Evolutionary conservation across 2,888 invertebrate species (phyloP), one percentile per base, ranked within the genome.

Genomic region (Clepsis dumicolana): DNA sequence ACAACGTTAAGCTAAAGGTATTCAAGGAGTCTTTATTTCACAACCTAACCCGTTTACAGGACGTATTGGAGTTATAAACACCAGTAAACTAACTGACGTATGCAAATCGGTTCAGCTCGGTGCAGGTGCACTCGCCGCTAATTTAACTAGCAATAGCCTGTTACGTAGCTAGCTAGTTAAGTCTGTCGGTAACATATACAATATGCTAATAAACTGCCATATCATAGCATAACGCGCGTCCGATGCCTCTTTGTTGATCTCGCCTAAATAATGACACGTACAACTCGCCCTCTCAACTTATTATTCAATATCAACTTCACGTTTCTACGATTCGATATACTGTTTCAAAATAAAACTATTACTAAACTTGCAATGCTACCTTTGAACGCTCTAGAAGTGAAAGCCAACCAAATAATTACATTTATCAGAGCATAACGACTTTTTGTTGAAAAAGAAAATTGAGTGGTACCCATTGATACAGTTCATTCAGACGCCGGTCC

Each of bases 361-460:
- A 68, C 64, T 56, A 38, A 25, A 56, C 21, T 64, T 64, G 68
- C 64, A 68, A 68, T 64, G 59, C 25, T 59, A 18, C 50, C 29
- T 56, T 16, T 56, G 77, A 83, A 87, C 87, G 85, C 85, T 80
- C 80, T 77, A 78, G 85, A 88, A 90, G 91, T 90, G 91, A 91
- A 91, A 91, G 91, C 86, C 74, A 71, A 74, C 77, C 52, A 85
- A 87, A 88, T 88, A 81, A 85, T 82, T 80, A 41, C 59, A 29
- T 78, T 89, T 86, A 91, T 82, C 85, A 91, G 91, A 90, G 88
- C 90, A 82, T 73, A 84, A 87, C 88, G 74, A 69, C 76, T 76
- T 83, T 70, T 66, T 67, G 65, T 57, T 32, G 52, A 52, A 68
- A 67, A 72, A 71, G 64, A 70, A 72, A 75, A 74, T 69, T 72